A percentile compares a stretch with the other conserved stretches of the same genome.
phyloP scores from a whole-genome alignment of 2,113 vertebrate genomes.

The Eublepharis macularius region DNA sequence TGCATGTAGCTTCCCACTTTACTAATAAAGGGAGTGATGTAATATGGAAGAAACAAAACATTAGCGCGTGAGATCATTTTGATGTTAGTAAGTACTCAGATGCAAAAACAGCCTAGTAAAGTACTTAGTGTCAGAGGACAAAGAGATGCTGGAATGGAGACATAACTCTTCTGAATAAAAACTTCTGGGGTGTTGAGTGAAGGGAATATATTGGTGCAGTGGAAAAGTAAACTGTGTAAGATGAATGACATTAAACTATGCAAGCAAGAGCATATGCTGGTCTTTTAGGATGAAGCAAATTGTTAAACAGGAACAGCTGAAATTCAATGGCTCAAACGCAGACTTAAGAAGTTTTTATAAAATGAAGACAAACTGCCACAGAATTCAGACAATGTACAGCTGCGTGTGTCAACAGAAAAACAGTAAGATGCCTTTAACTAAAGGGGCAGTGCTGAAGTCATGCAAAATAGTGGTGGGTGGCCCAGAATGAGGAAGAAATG shows the following conservation, averaged over 20 bases:
- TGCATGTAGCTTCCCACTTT: neutral
- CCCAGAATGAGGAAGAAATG: neutral
- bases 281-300: neutral
- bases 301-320: conserved; percentile 15
- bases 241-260: neutral
- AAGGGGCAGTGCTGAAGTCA: neutral
- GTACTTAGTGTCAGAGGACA: neutral
- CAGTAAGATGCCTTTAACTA: neutral
- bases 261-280: neutral
- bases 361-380: conserved; percentile 1
- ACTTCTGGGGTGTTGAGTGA: neutral
- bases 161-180: neutral
- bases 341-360: neutral
- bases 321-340: neutral
- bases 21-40: neutral
- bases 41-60: neutral
- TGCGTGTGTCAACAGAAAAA: neutral
- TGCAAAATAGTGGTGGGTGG: neutral
- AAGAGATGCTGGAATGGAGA: neutral
- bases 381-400: neutral
- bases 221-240: neutral
- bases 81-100: neutral
- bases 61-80: neutral
- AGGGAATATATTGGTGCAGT: neutral
- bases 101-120: neutral